A percentile compares a stretch with the other conserved stretches of the same genome.
Evolutionary conservation across 2,888 invertebrate genomes (phyloP).

Genomic region (Drosophila austrosaltans): DNA sequence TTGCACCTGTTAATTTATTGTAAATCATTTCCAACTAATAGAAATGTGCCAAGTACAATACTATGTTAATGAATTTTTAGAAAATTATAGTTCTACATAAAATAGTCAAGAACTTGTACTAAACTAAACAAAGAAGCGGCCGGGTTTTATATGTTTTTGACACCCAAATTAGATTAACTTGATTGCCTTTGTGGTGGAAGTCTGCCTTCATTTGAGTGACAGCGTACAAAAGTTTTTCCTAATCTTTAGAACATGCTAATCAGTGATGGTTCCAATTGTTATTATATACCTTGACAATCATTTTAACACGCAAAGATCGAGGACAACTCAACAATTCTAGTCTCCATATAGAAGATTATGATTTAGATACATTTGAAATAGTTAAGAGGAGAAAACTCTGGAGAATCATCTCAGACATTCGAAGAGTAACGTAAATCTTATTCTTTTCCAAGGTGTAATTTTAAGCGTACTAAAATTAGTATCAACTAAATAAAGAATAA

Average conservation of each 20-base stretch:
- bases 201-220: not conserved
- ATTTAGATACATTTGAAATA: not conserved
- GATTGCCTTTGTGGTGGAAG: not conserved
- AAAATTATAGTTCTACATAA: not conserved
- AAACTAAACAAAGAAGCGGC: not conserved
- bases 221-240: not conserved
- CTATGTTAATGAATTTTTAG: not conserved
- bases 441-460: too few relatives aligned
- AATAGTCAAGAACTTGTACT: not conserved
- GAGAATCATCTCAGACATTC: too few relatives aligned
- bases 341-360: not conserved
- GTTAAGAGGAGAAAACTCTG: too few relatives aligned
- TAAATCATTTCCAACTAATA: conserved; percentile 1
- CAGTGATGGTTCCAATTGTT: not conserved
- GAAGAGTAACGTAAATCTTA: too few relatives aligned
- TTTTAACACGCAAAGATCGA: conserved; percentile 11
- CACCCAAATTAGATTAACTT: conserved; percentile 8
- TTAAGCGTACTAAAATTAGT: too few relatives aligned
- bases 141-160: not conserved
- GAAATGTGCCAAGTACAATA: conserved; percentile 5
- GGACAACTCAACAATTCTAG: not conserved
- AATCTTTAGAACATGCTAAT: conserved; percentile 15
- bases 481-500: too few relatives aligned
- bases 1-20: conserved; percentile 7
- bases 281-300: conserved; percentile 1